Percentiles rank a stretch among this genome's conserved stretches.
These are phyloP conservation scores for Zoanthus sansibaricus DNA, from an alignment of 92 coral and sea anemone genomes.

Conservation along the genomic window DNA sequence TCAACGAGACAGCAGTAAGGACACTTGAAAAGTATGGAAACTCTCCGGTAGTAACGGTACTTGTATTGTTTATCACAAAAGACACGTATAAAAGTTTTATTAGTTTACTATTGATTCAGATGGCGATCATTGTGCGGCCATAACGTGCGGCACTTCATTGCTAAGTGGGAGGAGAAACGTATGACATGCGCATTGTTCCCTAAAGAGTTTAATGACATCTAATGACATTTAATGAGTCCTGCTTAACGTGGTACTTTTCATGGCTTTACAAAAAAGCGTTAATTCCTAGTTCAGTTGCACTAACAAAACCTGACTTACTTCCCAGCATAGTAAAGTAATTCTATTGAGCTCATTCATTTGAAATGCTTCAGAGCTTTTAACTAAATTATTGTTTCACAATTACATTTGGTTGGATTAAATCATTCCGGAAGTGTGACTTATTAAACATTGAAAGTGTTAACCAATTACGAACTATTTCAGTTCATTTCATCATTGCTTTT, in stretches of 20 bases:
- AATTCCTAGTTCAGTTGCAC: slow-evolving; percentile 9
- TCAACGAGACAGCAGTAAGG: no score
- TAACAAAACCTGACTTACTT: background rate
- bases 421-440: slow-evolving; percentile 12
- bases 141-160: background rate
- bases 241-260: background rate
- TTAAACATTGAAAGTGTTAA: background rate
- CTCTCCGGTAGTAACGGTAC: slow-evolving; percentile 20
- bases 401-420: background rate
- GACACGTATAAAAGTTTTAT: slow-evolving; percentile 25
- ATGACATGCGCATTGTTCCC: background rate
- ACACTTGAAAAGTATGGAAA: background rate
- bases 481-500: background rate
- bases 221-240: slow-evolving; percentile 9
- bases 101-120: slow-evolving; percentile 24
- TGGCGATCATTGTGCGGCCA: slow-evolving; percentile 10
- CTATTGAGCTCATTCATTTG: background rate
- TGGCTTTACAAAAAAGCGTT: background rate
- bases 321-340: background rate
- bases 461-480: background rate
- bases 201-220: slow-evolving; percentile 12
- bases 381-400: slow-evolving; percentile 10
- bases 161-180: background rate
- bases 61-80: slow-evolving; percentile 1
- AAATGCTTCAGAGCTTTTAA: background rate